Base-by-base conservation (phyloP, 2,888 invertebrate species). In the Andricus quercusramuli region DNA sequence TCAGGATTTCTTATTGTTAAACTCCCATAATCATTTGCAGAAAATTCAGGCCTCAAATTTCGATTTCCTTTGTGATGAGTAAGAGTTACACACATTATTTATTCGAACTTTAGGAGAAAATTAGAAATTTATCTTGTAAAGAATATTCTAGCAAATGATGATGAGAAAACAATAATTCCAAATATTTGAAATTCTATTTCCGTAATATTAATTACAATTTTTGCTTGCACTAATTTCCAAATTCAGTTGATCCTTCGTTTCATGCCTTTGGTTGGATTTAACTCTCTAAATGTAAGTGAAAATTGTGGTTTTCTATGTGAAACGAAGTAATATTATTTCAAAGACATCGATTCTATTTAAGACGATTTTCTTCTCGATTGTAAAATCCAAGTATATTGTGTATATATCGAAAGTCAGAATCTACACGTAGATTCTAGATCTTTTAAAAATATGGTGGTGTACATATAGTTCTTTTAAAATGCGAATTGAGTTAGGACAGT, bases 391-490 rank as follows among this genome's bases (percentile, higher is more conserved):
- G 56, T 74, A 13, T 56, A 74, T 74, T 74, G 56, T 74, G 22
- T 74, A 82, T 78, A 66, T 65, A 67, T 22, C 59, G 79, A 82
- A 85, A 62, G 47, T 79, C 85, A 86, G 83, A 84, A 85, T 85
- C 81, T 86, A 86, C 78, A 65, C 77, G 83, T 89, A 88, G 85
- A 88, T 88, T 87, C 85, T 83, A 83, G 80, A 80, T 80, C 80
- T 80, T 85, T 85, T 82, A 77, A 51, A 70, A 78, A 81, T 13
- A 77, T 22, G 20, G 56, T 70, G 77, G 80, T 74, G 29, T 74
- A 51, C 29, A 74, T 74, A 74, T 70, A 70, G 51, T 70, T 74
- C 6, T 32, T 74, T n/a, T 56, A 56, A 59, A 59, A 79, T 41
- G 80, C 47, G 65, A 82, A 65, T 80, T 77, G 65, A 79, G 62